A percentile compares a stretch with the other conserved stretches of the same genome.
These are phyloP conservation scores for Cryptophagus acutangulus DNA, from an alignment of 2,888 invertebrate species.

Conservation along the genomic window DNA sequence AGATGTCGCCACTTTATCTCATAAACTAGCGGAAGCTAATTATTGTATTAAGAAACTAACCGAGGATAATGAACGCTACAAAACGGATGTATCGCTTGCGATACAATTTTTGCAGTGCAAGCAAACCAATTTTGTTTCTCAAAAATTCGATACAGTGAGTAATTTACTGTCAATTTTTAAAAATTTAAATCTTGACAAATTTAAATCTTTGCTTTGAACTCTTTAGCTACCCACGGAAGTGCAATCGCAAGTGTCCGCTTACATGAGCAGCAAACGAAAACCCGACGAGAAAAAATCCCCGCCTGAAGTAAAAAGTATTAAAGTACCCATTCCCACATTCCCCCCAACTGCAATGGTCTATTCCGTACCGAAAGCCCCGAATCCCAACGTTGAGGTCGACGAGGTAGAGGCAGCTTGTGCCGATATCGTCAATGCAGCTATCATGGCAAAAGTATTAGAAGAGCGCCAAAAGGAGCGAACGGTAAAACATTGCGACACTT, in stretches of 20 bases:
- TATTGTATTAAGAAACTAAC: slow-evolving; percentile 76
- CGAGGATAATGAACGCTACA: slow-evolving; percentile 87
- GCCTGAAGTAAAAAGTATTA: slow-evolving; percentile 59
- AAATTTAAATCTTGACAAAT: not conserved
- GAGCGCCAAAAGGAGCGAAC: slow-evolving; percentile 77
- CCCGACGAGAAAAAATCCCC: slow-evolving; percentile 46
- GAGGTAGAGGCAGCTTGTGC: slow-evolving; percentile 59
- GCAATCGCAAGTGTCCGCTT: slow-evolving; percentile 81
- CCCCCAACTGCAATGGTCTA: slow-evolving; percentile 83
- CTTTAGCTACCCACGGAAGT: slow-evolving; percentile 84
- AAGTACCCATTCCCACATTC: slow-evolving; percentile 73
- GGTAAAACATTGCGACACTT: slow-evolving; percentile 78
- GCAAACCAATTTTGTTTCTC: slow-evolving; percentile 89
- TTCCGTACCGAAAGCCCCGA: slow-evolving; percentile 51
- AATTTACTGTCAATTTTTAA: too few relatives aligned
- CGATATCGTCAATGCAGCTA: slow-evolving; percentile 77
- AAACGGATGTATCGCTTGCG: slow-evolving; percentile 88
- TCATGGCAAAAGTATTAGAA: slow-evolving; percentile 87
- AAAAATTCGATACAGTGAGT: slow-evolving; percentile 84
- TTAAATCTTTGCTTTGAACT: not conserved
- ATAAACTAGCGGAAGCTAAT: slow-evolving; percentile 78
- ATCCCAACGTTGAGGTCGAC: slow-evolving; percentile 42
- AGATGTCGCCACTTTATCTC: slow-evolving; percentile 80
- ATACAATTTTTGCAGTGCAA: slow-evolving; percentile 93
- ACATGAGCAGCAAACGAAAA: slow-evolving; percentile 61